Conservation (phyloP, 2,888 invertebrate genomes). For the Phalera bucephala region DNA sequence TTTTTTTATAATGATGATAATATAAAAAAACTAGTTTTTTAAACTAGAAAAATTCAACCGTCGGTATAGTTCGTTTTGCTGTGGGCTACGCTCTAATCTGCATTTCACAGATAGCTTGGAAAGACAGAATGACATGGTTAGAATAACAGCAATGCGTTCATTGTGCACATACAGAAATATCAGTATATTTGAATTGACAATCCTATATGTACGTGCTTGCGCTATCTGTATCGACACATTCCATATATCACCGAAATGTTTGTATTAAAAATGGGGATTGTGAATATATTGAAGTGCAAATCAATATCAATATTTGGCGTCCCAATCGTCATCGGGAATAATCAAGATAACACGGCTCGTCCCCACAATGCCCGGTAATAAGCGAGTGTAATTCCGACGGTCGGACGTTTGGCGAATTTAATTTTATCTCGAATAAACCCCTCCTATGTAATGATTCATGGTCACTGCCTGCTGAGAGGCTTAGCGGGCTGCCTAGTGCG, state of each 20-base stretch:
- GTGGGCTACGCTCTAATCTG: constrained; percentile 10
- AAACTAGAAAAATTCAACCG: too few species aligned
- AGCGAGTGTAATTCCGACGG: constrained; percentile 55
- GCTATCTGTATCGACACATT: constrained; percentile 8
- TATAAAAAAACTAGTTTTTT: too few species aligned
- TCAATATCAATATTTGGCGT: constrained; percentile 57
- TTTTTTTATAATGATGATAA: too few species aligned
- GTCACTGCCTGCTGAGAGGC: constrained; percentile 40
- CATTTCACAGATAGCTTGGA: constrained; percentile 6
- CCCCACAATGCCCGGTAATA: constrained; percentile 66
- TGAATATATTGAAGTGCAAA: constrained; percentile 37
- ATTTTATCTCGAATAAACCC: constrained; percentile 65
- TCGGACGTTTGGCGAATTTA: constrained; percentile 59
- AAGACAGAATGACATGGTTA: constrained; percentile 16
- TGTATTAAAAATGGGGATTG: constrained; percentile 20
- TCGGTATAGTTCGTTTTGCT: neutral
- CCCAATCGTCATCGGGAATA: constrained; percentile 51
- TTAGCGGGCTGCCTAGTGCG: constrained; percentile 22
- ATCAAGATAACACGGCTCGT: constrained; percentile 48
- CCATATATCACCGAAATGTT: constrained; percentile 12
- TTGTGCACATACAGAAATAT: too few species aligned
- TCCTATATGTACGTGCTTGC: neutral
- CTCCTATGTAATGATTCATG: constrained; percentile 59
- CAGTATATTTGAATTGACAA: neutral
- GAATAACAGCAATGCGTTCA: constrained; percentile 10